Percentiles rank a stretch among this genome's conserved stretches.
phyloP scores from a whole-genome alignment of 2,113 vertebrate genomes.

The Tragelaphus scriptus region DNA sequence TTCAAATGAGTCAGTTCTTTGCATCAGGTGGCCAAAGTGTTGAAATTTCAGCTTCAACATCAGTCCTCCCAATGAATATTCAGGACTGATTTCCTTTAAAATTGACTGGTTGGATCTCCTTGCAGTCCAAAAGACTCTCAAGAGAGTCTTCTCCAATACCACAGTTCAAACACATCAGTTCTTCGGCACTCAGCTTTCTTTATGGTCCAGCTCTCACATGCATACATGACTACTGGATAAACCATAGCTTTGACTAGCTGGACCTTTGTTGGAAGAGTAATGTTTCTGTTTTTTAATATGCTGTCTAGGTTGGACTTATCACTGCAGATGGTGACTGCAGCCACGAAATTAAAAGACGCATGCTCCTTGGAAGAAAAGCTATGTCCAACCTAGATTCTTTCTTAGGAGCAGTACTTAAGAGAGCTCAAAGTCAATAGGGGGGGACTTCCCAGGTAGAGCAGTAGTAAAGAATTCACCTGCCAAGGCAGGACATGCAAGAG shows the following conservation, averaged over 20 bases:
- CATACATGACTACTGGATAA: neutral
- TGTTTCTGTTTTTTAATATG: neutral
- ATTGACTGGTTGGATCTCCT: neutral
- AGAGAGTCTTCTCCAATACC: neutral
- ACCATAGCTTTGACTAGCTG: neutral
- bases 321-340: neutral
- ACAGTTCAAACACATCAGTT: neutral
- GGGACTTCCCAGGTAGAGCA: accelerated
- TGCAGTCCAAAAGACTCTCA: neutral
- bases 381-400: neutral
- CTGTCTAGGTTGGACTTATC: neutral
- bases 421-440: neutral
- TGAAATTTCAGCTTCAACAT: neutral
- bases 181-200: neutral
- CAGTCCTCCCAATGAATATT: neutral
- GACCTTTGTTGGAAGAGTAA: neutral
- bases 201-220: neutral
- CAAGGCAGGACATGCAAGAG: neutral
- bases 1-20: neutral
- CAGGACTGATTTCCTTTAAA: neutral
- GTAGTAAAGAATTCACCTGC: neutral
- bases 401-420: neutral
- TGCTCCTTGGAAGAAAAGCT: neutral
- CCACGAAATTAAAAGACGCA: neutral
- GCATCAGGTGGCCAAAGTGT: neutral